A percentile compares a stretch with the other conserved stretches of the same genome.
Evolutionary conservation across 2,113 vertebrate genomes (phyloP).

Genomic region (Ginglymostoma cirratum): DNA sequence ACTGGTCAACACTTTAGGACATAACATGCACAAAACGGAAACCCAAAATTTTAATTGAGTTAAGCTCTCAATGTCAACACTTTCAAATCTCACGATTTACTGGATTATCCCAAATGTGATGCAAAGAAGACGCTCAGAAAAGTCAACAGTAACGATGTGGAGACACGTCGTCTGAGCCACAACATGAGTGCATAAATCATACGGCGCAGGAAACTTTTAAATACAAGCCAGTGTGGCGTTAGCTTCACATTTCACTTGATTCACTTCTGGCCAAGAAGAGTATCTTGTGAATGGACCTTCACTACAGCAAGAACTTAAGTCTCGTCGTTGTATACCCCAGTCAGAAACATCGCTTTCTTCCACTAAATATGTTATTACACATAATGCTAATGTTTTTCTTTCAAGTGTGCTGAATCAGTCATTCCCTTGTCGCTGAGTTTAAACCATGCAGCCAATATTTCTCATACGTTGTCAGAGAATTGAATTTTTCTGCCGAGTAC

Average conservation of each 20-base stretch:
- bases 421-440: background rate
- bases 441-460: background rate
- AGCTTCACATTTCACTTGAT: background rate
- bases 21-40: background rate
- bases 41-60: background rate
- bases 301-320: background rate
- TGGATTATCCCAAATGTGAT: slow-evolving; percentile 3
- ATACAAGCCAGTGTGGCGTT: background rate
- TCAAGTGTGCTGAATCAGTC: background rate
- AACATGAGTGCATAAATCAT: background rate
- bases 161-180: background rate
- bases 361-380: background rate
- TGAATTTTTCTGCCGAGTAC: background rate
- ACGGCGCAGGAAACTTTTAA: background rate
- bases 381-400: background rate
- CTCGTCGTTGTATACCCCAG: background rate
- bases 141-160: background rate
- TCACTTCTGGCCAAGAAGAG: background rate
- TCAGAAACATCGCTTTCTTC: background rate
- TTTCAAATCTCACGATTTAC: background rate
- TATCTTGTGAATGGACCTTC: background rate
- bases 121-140: too few species aligned
- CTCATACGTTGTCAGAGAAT: background rate
- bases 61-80: background rate
- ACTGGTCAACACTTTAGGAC: background rate